Evolutionary conservation across 2,888 invertebrate genomes (phyloP).

Genomic region (Eupithecia centaureata): DNA sequence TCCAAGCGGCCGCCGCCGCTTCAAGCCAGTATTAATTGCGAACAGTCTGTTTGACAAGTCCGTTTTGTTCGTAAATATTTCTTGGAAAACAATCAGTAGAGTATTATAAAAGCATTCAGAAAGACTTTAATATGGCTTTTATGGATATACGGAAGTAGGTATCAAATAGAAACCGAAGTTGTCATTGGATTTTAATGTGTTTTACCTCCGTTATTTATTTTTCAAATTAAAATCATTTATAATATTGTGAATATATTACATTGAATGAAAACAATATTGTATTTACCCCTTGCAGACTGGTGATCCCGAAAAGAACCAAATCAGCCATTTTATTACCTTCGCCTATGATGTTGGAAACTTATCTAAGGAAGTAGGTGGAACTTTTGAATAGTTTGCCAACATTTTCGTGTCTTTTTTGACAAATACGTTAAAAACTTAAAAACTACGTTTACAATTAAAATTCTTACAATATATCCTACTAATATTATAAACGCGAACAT

Average conservation of each 20-base stretch:
- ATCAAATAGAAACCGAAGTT: neutral
- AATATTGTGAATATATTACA: too few relatives aligned
- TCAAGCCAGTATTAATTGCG: slow-evolving; percentile 34
- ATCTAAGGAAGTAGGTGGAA: too few relatives aligned
- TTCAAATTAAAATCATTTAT: too few relatives aligned
- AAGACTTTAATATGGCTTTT: neutral
- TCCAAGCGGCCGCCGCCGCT: slow-evolving; percentile 21
- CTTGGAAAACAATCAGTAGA: neutral
- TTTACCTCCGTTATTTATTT: too few relatives aligned
- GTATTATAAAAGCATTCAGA: neutral
- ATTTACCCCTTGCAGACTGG: neutral
- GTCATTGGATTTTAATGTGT: too few relatives aligned
- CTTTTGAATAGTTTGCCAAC: neutral
- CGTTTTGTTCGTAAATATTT: slow-evolving; percentile 1
- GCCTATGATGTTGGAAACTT: neutral
- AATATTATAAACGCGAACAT: too few relatives aligned
- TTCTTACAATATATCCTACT: too few relatives aligned
- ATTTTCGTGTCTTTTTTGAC: too few relatives aligned
- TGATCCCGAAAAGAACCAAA: neutral
- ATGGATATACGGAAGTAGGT: neutral
- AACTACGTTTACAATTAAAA: too few relatives aligned
- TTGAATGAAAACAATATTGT: neutral
- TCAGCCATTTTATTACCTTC: neutral
- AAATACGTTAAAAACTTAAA: too few relatives aligned
- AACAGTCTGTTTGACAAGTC: slow-evolving; percentile 13